Conservation (phyloP, 2,888 invertebrate genomes). For the Diarsia mendica region DNA sequence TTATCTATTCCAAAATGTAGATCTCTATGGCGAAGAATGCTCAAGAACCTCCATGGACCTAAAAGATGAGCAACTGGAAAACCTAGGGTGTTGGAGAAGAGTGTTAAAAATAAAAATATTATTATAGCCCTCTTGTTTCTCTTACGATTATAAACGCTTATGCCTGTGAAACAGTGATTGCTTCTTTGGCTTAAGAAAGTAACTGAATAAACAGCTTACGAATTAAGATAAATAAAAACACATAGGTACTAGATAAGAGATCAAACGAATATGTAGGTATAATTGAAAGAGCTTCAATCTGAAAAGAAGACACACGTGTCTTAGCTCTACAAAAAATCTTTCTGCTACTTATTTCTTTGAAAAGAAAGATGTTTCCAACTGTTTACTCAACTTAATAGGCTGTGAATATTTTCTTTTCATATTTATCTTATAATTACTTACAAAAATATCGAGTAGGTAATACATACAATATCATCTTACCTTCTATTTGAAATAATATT, state of each 20-base stretch:
- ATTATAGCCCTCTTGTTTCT: no score
- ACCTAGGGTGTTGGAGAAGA: no score
- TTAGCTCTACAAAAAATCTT: background rate
- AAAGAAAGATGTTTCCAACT: conserved; percentile 6
- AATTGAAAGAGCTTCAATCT: background rate
- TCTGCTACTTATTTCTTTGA: background rate
- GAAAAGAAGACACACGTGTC: background rate
- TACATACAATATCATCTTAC: background rate
- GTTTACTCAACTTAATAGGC: background rate
- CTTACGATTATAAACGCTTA: no score
- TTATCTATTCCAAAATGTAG: no score
- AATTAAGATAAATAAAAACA: background rate
- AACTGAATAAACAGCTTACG: background rate
- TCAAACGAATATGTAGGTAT: background rate
- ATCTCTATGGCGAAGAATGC: no score
- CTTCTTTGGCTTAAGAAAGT: no score
- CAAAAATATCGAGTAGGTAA: background rate
- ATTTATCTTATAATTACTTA: background rate
- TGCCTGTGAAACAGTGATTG: no score
- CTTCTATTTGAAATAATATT: conserved; percentile 1
- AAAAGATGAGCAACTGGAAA: no score
- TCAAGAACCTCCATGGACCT: no score
- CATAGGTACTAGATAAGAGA: background rate
- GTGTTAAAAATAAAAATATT: no score
- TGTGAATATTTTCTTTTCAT: conserved; percentile 2